Evolutionary conservation across 2,113 vertebrate genomes (phyloP).

Genomic region (Mastomys natalensis): DNA sequence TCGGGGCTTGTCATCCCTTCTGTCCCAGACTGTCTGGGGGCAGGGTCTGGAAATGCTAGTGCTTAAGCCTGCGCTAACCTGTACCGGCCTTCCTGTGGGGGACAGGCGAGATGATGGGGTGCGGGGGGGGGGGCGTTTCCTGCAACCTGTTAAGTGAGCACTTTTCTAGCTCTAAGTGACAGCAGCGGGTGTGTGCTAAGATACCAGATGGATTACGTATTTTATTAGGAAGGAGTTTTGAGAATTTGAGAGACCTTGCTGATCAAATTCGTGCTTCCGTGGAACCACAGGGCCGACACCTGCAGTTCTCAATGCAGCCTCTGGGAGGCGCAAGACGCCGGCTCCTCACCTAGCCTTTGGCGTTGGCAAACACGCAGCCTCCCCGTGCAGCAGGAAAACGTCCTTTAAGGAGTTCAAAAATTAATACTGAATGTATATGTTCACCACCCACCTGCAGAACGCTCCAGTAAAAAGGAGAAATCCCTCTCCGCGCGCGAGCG

Average conservation of each 20-base stretch:
- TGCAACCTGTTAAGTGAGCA: not conserved
- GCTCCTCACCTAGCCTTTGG: not conserved
- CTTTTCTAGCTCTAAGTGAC: not conserved
- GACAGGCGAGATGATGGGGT: not conserved
- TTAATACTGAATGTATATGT: not conserved
- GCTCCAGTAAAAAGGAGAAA: not conserved
- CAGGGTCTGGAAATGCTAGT: not conserved
- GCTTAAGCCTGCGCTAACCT: not conserved
- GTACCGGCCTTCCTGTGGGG: not conserved
- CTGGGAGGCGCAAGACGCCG: constrained; percentile 1
- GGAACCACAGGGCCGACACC: rapidly evolving
- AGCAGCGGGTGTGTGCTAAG: not conserved
- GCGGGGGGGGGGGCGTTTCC: not conserved
- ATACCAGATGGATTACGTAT: not conserved
- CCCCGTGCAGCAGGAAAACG: not conserved
- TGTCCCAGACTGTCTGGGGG: not conserved
- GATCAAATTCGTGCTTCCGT: not conserved
- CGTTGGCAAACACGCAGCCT: too few species aligned
- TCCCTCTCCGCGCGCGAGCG: not conserved
- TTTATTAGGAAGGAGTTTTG: not conserved
- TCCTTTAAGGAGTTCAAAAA: not conserved
- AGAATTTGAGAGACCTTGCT: not conserved
- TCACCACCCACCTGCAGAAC: not conserved
- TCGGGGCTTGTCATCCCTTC: not conserved
- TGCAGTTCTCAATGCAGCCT: not conserved